Evolutionary conservation across 2,113 vertebrate genomes (phyloP).

Genomic region (Pyrgilauda ruficollis): DNA sequence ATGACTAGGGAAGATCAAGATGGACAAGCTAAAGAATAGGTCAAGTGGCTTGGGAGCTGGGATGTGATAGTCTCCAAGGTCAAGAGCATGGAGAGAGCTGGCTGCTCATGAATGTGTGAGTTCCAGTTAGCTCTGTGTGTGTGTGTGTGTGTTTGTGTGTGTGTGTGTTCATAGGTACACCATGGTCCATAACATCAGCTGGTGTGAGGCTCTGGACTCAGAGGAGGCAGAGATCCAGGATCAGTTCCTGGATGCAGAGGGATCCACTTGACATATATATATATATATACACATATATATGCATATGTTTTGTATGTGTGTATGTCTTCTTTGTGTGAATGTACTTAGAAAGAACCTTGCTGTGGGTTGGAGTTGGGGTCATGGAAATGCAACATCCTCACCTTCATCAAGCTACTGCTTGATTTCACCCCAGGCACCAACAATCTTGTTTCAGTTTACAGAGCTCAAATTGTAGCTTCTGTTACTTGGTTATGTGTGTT

Average conservation of each 20-base stretch:
- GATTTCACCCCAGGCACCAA: not conserved
- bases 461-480: not conserved
- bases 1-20: not conserved
- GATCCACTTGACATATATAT: not conserved
- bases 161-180: not conserved
- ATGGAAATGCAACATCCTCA: not conserved
- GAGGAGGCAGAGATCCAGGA: not conserved
- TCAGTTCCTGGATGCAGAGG: not conserved
- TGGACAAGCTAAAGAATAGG: not conserved
- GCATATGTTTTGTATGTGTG: too few relatives aligned
- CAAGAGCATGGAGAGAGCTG: not conserved
- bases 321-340: not conserved
- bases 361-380: not conserved
- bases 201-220: not conserved
- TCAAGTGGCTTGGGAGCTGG: not conserved
- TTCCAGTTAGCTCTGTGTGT: not conserved
- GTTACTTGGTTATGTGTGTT: not conserved
- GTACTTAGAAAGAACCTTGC: not conserved
- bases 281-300: not conserved
- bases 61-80: not conserved
- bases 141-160: not conserved
- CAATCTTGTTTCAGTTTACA: not conserved
- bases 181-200: not conserved
- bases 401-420: not conserved
- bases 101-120: not conserved